A percentile compares a stretch with the other conserved stretches of the same genome.
Evolutionary conservation across 2,888 invertebrate genomes (phyloP).

Genomic region (Neoscelio sp.): DNA sequence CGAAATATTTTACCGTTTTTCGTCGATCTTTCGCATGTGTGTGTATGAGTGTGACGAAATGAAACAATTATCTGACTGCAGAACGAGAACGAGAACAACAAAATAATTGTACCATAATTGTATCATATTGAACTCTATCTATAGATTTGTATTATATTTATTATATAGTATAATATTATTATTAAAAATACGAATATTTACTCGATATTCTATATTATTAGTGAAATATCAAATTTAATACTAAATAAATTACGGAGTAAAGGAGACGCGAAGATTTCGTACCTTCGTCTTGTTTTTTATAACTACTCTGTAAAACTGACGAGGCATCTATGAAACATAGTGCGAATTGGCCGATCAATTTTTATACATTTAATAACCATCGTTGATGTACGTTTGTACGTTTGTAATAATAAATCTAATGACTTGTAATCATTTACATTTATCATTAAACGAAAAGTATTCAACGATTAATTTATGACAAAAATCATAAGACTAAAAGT

Average conservation of each 20-base stretch:
- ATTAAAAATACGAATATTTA: slow-evolving; percentile 80
- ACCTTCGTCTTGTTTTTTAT: slow-evolving; percentile 69
- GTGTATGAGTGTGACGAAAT: slow-evolving; percentile 67
- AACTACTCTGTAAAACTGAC: slow-evolving; percentile 69
- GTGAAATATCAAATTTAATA: slow-evolving; percentile 82
- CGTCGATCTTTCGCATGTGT: slow-evolving; percentile 66
- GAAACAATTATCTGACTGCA: slow-evolving; percentile 68
- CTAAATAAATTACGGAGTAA: slow-evolving; percentile 79
- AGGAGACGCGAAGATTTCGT: slow-evolving; percentile 66
- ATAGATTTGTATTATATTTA: slow-evolving; percentile 82
- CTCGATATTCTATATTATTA: slow-evolving; percentile 82
- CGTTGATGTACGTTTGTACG: slow-evolving; percentile 63
- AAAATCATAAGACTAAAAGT: too few species aligned
- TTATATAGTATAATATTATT: slow-evolving; percentile 76
- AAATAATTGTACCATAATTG: slow-evolving; percentile 82
- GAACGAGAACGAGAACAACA: slow-evolving; percentile 62
- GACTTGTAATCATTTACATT: slow-evolving; percentile 18
- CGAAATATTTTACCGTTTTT: slow-evolving; percentile 69
- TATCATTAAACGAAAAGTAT: slow-evolving; percentile 36
- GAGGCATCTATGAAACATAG: slow-evolving; percentile 66
- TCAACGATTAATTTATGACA: slow-evolving; percentile 12
- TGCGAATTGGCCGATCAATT: slow-evolving; percentile 70
- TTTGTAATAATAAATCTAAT: slow-evolving; percentile 41
- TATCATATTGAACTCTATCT: slow-evolving; percentile 82
- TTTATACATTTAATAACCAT: slow-evolving; percentile 73